These are phyloP conservation scores for Bembecia ichneumoniformis DNA, from an alignment of 2,888 invertebrate genomes.

Conservation along the genomic window DNA sequence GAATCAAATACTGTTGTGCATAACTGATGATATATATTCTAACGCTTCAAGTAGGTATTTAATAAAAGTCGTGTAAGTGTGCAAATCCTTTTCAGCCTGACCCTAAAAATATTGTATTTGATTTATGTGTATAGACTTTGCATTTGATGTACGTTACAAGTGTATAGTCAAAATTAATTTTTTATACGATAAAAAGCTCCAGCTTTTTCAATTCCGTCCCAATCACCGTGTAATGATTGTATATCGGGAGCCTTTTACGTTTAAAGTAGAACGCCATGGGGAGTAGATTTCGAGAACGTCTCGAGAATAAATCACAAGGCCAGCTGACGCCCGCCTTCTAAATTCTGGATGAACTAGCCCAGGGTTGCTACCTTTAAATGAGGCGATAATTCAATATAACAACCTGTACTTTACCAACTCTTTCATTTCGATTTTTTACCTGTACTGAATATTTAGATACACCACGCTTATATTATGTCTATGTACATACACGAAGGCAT, in stretches of 20 bases:
- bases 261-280: constrained; percentile 12
- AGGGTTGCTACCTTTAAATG: constrained; percentile 22
- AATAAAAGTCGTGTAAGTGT: no score
- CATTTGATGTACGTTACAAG: background rate
- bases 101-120: no score
- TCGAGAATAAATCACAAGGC: constrained; percentile 49
- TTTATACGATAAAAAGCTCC: background rate
- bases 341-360: constrained; percentile 47
- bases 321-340: constrained; percentile 50
- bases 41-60: no score
- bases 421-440: constrained; percentile 1
- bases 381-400: constrained; percentile 15
- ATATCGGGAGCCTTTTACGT: constrained; percentile 8
- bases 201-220: constrained; percentile 11
- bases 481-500: no score
- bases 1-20: no score
- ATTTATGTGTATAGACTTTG: no score
- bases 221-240: constrained; percentile 20
- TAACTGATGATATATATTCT: no score
- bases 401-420: constrained; percentile 14
- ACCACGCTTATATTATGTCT: no score
- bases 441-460: background rate
- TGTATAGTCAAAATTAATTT: background rate
- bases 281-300: constrained; percentile 35
- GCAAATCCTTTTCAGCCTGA: no score